Evolutionary conservation across 2,888 invertebrate genomes (phyloP).

Genomic region (Siphonodentalium dalli): DNA sequence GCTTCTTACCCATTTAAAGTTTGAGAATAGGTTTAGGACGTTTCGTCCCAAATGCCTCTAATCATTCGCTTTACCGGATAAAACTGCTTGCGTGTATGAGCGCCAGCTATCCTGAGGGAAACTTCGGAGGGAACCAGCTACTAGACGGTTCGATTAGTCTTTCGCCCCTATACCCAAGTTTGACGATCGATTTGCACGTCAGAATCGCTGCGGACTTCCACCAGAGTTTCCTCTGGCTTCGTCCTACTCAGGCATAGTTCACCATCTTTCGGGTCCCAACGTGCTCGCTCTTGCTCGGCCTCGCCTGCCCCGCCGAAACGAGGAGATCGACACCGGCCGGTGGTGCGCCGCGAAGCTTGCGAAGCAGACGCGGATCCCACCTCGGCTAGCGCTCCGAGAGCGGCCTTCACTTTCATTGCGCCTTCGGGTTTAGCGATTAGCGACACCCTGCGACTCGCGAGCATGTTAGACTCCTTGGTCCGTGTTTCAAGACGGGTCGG

Average conservation of each 20-base stretch:
- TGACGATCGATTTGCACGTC: conserved; percentile 82
- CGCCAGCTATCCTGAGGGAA: conserved; percentile 78
- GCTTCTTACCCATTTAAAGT: conserved; percentile 78
- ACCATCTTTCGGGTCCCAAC: conserved; percentile 79
- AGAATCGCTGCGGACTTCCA: conserved; percentile 78
- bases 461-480: conserved; percentile 78
- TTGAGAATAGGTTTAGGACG: conserved; percentile 79
- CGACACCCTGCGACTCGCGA: conserved; percentile 73
- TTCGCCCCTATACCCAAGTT: conserved; percentile 77
- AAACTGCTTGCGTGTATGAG: conserved; percentile 67
- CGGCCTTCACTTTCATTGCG: conserved; percentile 74
- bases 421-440: conserved; percentile 73
- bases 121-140: conserved; percentile 80
- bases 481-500: conserved; percentile 80
- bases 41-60: conserved; percentile 75
- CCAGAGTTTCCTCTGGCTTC: conserved; percentile 76
- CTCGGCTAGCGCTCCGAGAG: conserved; percentile 58
- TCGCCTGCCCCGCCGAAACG: conserved; percentile 34
- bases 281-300: conserved; percentile 72
- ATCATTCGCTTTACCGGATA: conserved; percentile 80
- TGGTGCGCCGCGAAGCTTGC: conserved; percentile 65
- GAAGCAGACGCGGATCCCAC: conserved; percentile 20
- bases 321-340: conserved; percentile 49
- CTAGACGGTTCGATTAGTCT: conserved; percentile 79
- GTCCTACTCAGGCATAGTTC: conserved; percentile 77